phyloP scores from a whole-genome alignment of 2,888 invertebrate genomes.

The Lycocerus yunnanus region DNA sequence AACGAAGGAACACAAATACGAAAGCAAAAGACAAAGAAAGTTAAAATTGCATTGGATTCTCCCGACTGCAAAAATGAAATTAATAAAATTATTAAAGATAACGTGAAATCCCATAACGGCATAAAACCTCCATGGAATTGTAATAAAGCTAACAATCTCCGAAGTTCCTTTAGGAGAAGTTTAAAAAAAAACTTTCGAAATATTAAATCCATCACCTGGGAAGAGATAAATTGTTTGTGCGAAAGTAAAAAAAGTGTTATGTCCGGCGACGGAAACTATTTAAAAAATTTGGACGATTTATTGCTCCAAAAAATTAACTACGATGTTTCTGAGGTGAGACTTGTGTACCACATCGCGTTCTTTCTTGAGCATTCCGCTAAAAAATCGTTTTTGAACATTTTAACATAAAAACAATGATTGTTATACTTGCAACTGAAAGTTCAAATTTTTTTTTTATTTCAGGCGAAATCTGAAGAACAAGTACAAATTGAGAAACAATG shows the following conservation, averaged over 20 bases:
- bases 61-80: neutral
- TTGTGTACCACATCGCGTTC: too few species aligned
- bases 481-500: slow-evolving; percentile 69
- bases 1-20: neutral
- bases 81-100: neutral
- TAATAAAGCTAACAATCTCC: neutral
- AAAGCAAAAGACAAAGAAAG: neutral
- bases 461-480: slow-evolving; percentile 74
- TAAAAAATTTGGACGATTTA: neutral
- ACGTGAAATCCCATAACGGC: neutral
- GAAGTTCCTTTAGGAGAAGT: slow-evolving; percentile 7
- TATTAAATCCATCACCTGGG: slow-evolving; percentile 12
- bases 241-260: slow-evolving; percentile 9
- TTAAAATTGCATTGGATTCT: neutral
- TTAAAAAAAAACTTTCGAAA: slow-evolving; percentile 7
- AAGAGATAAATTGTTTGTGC: slow-evolving; percentile 8
- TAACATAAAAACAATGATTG: too few species aligned
- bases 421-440: neutral
- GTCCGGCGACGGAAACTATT: slow-evolving; percentile 9
- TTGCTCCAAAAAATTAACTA: neutral
- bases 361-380: too few species aligned
- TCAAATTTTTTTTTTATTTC: slow-evolving; percentile 47
- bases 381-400: too few species aligned
- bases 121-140: slow-evolving; percentile 11
- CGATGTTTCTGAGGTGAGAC: slow-evolving; percentile 1